Conservation (phyloP, 2,797 vertebrate species). For the Chelonia mydas region DNA sequence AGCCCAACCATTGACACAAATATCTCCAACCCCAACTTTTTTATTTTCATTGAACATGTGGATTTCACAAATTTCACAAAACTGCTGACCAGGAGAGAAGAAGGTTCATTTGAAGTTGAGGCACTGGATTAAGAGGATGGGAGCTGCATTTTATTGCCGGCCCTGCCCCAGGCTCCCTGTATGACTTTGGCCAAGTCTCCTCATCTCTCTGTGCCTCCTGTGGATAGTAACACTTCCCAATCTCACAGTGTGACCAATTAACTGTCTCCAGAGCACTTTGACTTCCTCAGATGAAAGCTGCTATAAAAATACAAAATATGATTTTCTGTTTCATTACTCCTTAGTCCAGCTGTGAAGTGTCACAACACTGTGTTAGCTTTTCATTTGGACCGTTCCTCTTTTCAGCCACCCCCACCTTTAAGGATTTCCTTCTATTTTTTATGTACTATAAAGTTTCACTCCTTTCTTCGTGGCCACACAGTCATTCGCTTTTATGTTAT, state of each 20-base stretch:
- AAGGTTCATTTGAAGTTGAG: not conserved
- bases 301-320: constrained; percentile 16
- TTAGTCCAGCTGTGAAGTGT: constrained; percentile 10
- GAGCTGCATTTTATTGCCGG: not conserved
- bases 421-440: constrained; percentile 7
- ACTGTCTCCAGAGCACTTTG: not conserved
- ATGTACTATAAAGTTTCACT: constrained; percentile 20
- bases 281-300: not conserved
- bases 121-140: not conserved
- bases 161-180: not conserved
- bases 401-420: not conserved
- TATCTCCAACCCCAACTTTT: not conserved
- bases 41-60: not conserved
- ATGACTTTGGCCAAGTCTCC: not conserved
- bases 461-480: constrained; percentile 18
- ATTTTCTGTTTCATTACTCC: constrained; percentile 39
- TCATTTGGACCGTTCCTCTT: constrained; percentile 44
- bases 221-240: not conserved
- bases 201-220: not conserved
- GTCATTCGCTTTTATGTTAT: constrained; percentile 63
- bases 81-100: not conserved
- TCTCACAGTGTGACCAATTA: not conserved
- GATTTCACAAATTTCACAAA: not conserved
- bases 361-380: constrained; percentile 39
- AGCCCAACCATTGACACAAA: not conserved